Conservation (phyloP, 2,797 vertebrate species). For the Hoplostethus mediterraneus region DNA sequence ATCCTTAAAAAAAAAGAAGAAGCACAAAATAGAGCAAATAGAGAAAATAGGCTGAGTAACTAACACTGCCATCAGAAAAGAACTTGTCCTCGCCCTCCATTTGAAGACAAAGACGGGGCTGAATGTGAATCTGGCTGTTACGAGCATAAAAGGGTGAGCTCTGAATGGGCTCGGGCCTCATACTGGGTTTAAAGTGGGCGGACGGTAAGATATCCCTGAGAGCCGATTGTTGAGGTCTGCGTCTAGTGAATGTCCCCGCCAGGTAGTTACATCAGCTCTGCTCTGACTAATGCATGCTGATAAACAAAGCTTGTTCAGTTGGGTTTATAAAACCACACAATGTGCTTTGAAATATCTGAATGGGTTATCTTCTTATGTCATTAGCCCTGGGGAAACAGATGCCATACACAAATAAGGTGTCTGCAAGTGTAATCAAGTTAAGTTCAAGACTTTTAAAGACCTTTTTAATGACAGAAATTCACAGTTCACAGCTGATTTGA, state of each 20-base stretch:
- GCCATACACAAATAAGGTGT: no score
- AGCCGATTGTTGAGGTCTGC: constrained; percentile 12
- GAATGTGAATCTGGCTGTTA: constrained; percentile 11
- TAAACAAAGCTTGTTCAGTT: background rate
- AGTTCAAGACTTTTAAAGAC: no score
- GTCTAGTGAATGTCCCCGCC: background rate
- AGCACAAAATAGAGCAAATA: constrained; percentile 19
- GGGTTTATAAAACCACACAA: background rate
- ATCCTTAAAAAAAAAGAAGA: constrained; percentile 20
- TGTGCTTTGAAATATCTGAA: background rate
- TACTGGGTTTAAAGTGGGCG: constrained; percentile 11
- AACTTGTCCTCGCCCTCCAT: constrained; percentile 10
- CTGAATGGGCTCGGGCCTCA: constrained; percentile 15
- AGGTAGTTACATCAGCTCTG: background rate
- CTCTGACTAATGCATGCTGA: constrained; percentile 10
- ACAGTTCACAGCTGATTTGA: no score
- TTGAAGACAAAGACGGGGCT: constrained; percentile 28
- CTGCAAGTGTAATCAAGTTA: no score
- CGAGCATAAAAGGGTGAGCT: constrained; percentile 8
- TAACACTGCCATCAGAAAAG: constrained; percentile 30
- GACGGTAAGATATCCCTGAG: constrained; percentile 5
- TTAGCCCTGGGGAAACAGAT: background rate
- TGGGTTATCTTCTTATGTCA: background rate
- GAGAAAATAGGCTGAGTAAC: constrained; percentile 29
- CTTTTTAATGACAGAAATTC: no score